Conservation (phyloP, 2,797 vertebrate genomes). For the Gobionotothen gibberifrons region DNA sequence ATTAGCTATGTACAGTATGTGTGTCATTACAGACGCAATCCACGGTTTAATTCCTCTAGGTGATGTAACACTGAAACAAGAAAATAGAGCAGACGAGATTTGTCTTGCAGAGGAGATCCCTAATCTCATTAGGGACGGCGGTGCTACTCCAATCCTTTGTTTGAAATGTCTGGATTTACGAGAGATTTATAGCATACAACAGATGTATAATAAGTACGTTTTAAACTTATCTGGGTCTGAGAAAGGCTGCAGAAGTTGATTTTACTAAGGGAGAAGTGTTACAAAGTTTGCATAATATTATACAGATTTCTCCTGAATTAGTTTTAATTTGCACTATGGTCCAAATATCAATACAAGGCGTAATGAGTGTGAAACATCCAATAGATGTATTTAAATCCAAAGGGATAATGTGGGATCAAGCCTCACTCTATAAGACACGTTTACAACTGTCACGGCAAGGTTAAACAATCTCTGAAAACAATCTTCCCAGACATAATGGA, state of each 20-base stretch:
- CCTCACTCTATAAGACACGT: constrained; percentile 50
- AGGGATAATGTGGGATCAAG: constrained; percentile 55
- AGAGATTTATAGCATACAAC: constrained; percentile 44
- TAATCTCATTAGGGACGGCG: constrained; percentile 64
- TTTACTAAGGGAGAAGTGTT: constrained; percentile 26
- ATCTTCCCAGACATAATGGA: constrained; percentile 67
- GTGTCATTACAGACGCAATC: constrained; percentile 30
- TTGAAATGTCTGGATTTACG: constrained; percentile 57
- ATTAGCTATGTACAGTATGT: constrained; percentile 12
- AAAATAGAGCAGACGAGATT: constrained; percentile 55
- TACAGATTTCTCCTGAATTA: constrained; percentile 16
- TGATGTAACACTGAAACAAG: constrained; percentile 51
- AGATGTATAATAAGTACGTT: constrained; percentile 43
- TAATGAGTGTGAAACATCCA: constrained; percentile 36
- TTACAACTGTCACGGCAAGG: constrained; percentile 62
- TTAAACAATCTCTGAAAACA: constrained; percentile 68
- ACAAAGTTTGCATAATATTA: constrained; percentile 18
- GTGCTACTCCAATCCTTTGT: constrained; percentile 57
- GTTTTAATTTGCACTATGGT: constrained; percentile 39
- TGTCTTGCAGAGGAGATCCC: constrained; percentile 54
- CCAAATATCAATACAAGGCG: constrained; percentile 51
- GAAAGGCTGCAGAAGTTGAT: neutral
- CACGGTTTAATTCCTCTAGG: constrained; percentile 34
- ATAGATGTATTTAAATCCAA: constrained; percentile 36
- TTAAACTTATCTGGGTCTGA: constrained; percentile 33